Percentiles rank a stretch among this genome's conserved stretches.
These are phyloP conservation scores for Syngnathoides biaculeatus DNA, from an alignment of 2,113 vertebrate species.

Conservation along the genomic window DNA sequence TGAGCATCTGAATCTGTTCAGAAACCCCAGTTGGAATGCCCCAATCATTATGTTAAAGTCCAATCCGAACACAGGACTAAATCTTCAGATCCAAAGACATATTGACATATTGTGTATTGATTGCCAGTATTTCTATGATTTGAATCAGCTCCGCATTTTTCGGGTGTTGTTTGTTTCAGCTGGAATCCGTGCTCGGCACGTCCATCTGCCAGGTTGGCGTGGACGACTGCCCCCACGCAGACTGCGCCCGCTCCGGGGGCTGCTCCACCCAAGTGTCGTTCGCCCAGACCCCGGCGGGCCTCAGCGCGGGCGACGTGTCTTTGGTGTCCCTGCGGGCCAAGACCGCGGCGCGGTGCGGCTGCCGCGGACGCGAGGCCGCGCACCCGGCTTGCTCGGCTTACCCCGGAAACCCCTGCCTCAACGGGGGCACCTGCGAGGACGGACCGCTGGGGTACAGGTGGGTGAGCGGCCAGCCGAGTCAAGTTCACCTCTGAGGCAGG, in stretches of 20 bases:
- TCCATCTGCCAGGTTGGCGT: slow-evolving; percentile 78
- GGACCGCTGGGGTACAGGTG: slow-evolving; percentile 82
- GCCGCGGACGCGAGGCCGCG: slow-evolving; percentile 70
- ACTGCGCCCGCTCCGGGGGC: slow-evolving; percentile 74
- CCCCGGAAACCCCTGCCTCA: slow-evolving; percentile 77
- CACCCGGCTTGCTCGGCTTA: slow-evolving; percentile 79
- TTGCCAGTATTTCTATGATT: no score
- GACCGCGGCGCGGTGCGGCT: slow-evolving; percentile 70
- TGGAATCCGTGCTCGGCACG: slow-evolving; percentile 77
- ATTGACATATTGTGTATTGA: no score
- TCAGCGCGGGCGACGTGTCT: slow-evolving; percentile 67
- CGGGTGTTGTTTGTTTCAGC: slow-evolving; percentile 50
- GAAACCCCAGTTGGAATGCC: no score
- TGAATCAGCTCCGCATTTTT: not conserved
- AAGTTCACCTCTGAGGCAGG: no score
- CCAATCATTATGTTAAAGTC: no score
- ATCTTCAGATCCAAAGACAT: no score
- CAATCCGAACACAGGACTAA: no score
- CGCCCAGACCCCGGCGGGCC: slow-evolving; percentile 65
- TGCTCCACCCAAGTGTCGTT: slow-evolving; percentile 74
- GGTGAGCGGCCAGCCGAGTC: not conserved
- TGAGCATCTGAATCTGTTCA: no score
- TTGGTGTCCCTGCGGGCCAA: slow-evolving; percentile 78
- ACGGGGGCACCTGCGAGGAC: slow-evolving; percentile 80
- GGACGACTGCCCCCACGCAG: slow-evolving; percentile 74